These are phyloP conservation scores for Unio pictorum DNA, from an alignment of 2,888 invertebrate species.

Conservation along the genomic window DNA sequence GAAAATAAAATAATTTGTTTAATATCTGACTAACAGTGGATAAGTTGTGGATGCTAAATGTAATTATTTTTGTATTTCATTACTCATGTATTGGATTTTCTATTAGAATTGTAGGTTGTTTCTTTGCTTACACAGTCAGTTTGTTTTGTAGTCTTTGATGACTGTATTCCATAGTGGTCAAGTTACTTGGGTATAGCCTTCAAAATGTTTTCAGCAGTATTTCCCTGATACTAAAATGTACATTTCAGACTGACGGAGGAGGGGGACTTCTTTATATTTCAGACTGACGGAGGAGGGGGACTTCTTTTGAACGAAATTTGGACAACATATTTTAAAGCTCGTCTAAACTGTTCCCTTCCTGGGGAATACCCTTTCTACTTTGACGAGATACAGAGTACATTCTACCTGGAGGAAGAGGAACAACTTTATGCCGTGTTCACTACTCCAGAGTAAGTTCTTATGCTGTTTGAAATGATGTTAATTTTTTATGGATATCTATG, in stretches of 20 bases:
- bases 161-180: neutral
- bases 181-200: neutral
- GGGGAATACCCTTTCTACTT: slow-evolving; percentile 91
- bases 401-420: slow-evolving; percentile 46
- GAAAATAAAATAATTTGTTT: too few relatives aligned
- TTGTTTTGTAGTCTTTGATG: too few relatives aligned
- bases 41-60: too few relatives aligned
- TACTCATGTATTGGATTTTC: too few relatives aligned
- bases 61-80: too few relatives aligned
- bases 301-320: slow-evolving; percentile 86
- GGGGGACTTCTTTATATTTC: slow-evolving; percentile 75
- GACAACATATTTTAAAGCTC: slow-evolving; percentile 94
- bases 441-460: slow-evolving; percentile 78
- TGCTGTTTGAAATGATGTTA: too few relatives aligned
- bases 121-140: too few relatives aligned
- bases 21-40: too few relatives aligned
- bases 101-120: too few relatives aligned
- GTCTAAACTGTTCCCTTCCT: slow-evolving; percentile 94
- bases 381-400: slow-evolving; percentile 86
- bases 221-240: slow-evolving; percentile 74
- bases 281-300: slow-evolving; percentile 82
- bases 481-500: too few relatives aligned
- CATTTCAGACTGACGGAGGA: slow-evolving; percentile 80
- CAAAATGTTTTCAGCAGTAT: slow-evolving; percentile 67
- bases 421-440: slow-evolving; percentile 96